Base-by-base conservation (phyloP, 2,888 invertebrate genomes). In the Eilema griseolum region DNA sequence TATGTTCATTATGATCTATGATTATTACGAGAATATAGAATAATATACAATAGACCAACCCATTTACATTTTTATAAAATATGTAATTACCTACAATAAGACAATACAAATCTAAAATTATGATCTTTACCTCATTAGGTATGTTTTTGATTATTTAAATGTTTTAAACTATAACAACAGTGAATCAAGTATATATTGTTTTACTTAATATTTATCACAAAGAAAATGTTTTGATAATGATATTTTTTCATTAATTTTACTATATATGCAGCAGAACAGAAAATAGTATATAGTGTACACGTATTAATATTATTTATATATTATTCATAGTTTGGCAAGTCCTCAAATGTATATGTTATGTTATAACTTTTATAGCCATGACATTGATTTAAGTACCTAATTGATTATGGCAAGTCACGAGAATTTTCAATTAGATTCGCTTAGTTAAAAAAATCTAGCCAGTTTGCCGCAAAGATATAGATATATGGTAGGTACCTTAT, bases 301-400 rank as follows among this genome's bases (percentile, higher is more conserved):
- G n/a, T 66, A 52, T 61, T 61, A 24, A 16, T 64, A 16, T 26
- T 61, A 67, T 24, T 57, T 61, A 46, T 57, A 12, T 41, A 46
- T 37, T 60, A 41, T 28, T 37, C 7, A 26, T 33, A 56, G 24
- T 66, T 66, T 33, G 24, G 23, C 46, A 31, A 61, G 52, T 61
- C 20, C 26, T 66, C 37, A 61, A 46, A 26, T 46, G 11, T 52
- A 64, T 64, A 28, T 24, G 33, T 56, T 64, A 52, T 52, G 52
- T 52, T 52, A 31, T 56, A 31, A n/a, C 14, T 67, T 67, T 67
- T 61, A 67, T 28, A 62, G 41, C 70, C 66, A 66, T 70, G 70
- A 70, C 66, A 70, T 62, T 56, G 66, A 60, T 59, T 41, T 60
- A 69, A 59, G 24, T 66, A 33, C 20, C 20, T 65, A 60, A 59